Base-by-base conservation (phyloP, 2,113 vertebrate genomes). In the Pampusana beccarii region DNA sequence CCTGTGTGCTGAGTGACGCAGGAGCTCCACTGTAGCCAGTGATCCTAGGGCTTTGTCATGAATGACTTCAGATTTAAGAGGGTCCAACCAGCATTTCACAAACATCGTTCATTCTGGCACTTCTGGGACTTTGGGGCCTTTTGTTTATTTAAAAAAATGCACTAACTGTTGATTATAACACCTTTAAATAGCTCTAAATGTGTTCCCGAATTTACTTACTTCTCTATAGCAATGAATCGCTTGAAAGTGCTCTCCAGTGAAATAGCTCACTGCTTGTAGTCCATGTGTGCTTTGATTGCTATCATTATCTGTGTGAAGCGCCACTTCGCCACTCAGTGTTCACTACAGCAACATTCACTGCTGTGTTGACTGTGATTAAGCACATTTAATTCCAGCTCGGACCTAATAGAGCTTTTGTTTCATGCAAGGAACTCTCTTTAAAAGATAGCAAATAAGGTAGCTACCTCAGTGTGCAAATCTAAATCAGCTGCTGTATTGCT, bases 291-390 rank as follows among this genome's bases (percentile, higher is more conserved):
- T 83, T 42, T 16, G 60, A 78, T 51, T 62, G 65, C 73, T 86
- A 12, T 89, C 80, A 8, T 78, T 56, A 66, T 77, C 65, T 51
- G 25, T 62, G 61, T 16, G 70, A 90, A 91, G 92, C 93, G 95
- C 93, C 28, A 26, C 66, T 94, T 93, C 74, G 70, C 95, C 93
- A 51, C 92, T 81, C 92, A 67, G 87, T 38, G 93, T 93, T 97
- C 87, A 8, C 81, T 64, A 4, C 11, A 74, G 46, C 90, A 81
- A 90, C 56, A 67, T 17, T 89, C 90, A 46, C 42, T 84, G 25
- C 70, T 56, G 1, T 51, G 23, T 46, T 79, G 81, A 9, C 90
- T 81, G 48, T 48, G 81, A 75, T 88, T 36, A 20, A 86, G n/a
- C 40, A 26, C 19, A 36, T 62, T 81, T 66, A 66, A 91, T 67